Conservation (phyloP, 1,140 invertebrate genomes). For the Drosophila parabipectinata region DNA sequence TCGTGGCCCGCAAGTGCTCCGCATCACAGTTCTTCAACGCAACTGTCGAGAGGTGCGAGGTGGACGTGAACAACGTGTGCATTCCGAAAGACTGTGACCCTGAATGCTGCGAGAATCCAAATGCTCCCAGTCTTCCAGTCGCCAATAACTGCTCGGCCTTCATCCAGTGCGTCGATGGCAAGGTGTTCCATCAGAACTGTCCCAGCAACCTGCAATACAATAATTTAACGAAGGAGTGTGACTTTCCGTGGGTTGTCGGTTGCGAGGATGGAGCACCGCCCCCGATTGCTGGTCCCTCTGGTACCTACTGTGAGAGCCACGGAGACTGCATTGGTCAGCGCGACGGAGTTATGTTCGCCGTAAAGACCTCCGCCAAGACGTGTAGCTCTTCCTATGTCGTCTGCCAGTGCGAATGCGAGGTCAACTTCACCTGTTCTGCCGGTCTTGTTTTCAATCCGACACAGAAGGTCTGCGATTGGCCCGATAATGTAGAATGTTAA, state of each 20-base stretch:
- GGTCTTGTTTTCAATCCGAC: slow-evolving; percentile 29
- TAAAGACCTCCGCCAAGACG: background rate
- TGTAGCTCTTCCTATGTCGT: slow-evolving; percentile 42
- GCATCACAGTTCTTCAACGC: slow-evolving; percentile 35
- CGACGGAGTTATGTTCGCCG: slow-evolving; percentile 38
- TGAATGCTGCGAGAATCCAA: slow-evolving; percentile 47
- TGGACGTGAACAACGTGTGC: slow-evolving; percentile 42
- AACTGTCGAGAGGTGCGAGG: slow-evolving; percentile 5
- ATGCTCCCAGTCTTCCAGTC: slow-evolving; percentile 35
- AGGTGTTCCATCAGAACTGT: slow-evolving; percentile 22
- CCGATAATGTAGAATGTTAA: slow-evolving; percentile 36
- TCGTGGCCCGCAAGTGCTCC: slow-evolving; percentile 33
- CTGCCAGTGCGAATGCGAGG: slow-evolving; percentile 69
- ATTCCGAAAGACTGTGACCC: slow-evolving; percentile 49
- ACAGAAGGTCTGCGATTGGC: slow-evolving; percentile 45
- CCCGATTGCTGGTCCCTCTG: slow-evolving; percentile 64
- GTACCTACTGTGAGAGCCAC: slow-evolving; percentile 52
- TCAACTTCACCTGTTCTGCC: slow-evolving; percentile 25
- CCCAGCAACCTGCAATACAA: slow-evolving; percentile 59
- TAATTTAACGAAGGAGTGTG: slow-evolving; percentile 12
- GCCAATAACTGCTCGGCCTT: slow-evolving; percentile 58
- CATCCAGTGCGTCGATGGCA: slow-evolving; percentile 47
- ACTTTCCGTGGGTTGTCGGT: slow-evolving; percentile 45
- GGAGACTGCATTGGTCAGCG: slow-evolving; percentile 40
- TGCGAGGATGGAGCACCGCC: slow-evolving; percentile 58